Conservation (phyloP, 2,888 invertebrate species). For the Alentia gelatinosa region DNA sequence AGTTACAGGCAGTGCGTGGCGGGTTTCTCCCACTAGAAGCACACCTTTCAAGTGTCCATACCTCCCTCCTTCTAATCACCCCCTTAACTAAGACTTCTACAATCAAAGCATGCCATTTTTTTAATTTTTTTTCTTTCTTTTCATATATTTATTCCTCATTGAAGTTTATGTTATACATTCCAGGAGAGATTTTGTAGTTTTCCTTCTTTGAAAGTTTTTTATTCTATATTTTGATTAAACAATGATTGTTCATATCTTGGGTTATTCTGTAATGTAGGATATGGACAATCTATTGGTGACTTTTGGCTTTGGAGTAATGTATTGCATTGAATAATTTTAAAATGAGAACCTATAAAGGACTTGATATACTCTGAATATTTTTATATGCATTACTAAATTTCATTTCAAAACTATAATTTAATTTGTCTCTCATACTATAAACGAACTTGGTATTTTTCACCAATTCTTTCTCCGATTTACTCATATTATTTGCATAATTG, state of each 20-base stretch:
- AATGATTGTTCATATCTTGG: slow-evolving; percentile 10
- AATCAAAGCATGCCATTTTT: neutral
- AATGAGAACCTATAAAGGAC: too few relatives aligned
- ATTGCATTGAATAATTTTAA: neutral
- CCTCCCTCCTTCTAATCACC: neutral
- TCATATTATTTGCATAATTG: too few relatives aligned
- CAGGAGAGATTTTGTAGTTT: neutral
- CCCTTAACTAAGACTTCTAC: neutral
- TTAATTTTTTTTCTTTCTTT: too few relatives aligned
- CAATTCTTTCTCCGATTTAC: too few relatives aligned
- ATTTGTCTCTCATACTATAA: neutral
- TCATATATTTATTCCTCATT: too few relatives aligned
- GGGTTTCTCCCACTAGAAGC: neutral
- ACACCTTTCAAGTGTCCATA: neutral
- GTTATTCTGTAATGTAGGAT: neutral
- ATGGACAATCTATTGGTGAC: neutral
- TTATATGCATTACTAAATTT: neutral
- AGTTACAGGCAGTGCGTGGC: neutral
- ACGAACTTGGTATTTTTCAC: too few relatives aligned
- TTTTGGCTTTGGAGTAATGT: neutral
- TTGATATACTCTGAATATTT: neutral
- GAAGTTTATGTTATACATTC: neutral
- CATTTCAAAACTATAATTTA: neutral
- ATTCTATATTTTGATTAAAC: neutral
- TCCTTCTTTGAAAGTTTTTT: neutral